Evolutionary conservation across 2,797 vertebrate species (phyloP), one percentile per base, ranked within the genome.

Genomic region (Melanotaenia trifasciata): DNA sequence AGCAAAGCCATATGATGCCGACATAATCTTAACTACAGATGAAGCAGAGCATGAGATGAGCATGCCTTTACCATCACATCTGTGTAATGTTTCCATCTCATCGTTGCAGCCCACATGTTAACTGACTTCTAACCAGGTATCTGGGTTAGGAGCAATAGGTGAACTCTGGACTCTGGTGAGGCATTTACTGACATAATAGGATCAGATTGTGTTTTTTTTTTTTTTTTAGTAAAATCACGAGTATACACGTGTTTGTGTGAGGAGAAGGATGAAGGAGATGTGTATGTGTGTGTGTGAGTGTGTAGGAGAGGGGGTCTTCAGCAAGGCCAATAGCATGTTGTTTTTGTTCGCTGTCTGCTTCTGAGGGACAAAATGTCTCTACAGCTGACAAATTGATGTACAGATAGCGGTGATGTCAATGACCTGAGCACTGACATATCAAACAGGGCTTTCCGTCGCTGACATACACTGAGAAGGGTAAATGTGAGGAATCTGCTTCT

Each of bases 291-390:
- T 26, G 14, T 6, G 53, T 28, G 28, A 14, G 28, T 12, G 12
- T 26, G 57, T 59, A 18, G 59, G 30, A 26, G 1, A 13, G 33
- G 22, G 30, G 13, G 36, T 72, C 38, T 24, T 61, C 67, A 79
- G 81, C 93, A 93, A 95, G 94, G 94, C 53, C 88, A 74, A 35
- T 36, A 77, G 53, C 43, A 16, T 33, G 74, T 77, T 94, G 88
- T 92, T 94, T 91, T 84, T 78, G 73, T 85, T 87, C 3, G 28
- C 67, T 62, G 79, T 78, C 78, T 86, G 38, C 56, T 77, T 66
- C 61, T 36, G 79, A 89, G 86, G 91, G 89, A 93, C 93, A 90
- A 72, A 73, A 68, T 90, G 91, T 94, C 77, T 92, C 85, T 22
- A 47, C 45, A 26, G 72, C 30, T 78, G 84, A 85, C 85, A 78